Evolutionary conservation across 2,888 invertebrate genomes (phyloP), one percentile per base, ranked within the genome.

Genomic region (Drosophila neoperkinsi): DNA sequence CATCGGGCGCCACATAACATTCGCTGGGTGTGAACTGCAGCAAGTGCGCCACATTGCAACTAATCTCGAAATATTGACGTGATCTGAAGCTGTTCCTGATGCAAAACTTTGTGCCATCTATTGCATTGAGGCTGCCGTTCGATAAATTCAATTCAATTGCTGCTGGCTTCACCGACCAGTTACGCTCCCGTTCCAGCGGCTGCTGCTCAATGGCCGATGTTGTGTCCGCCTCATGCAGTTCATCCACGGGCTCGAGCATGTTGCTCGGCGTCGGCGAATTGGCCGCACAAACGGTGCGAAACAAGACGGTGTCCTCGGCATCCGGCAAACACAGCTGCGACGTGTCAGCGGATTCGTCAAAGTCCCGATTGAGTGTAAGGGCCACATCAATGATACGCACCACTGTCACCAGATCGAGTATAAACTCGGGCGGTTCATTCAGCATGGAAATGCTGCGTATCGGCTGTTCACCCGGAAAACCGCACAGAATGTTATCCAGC

Each of bases 301-400:
- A 93, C 0, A 93, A 68, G 2, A 93, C 89, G 0, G 93, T 92
- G 61, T 93, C 93, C 51, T 93, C 93, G 9, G 87, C 91, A 18
- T 93, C 93, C 0, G 92, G 90, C 49, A 92, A 82, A 28, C 88
- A 83, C 16, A 92, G 63, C n/a, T 91, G 87, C 4, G 91, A 85
- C 0, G 88, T 84, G 4, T 86, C 82, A 0, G 89, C 81, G 0
- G 93, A 91, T 56, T 93, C 93, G 53, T 93, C 88, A 38, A 91
- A 74, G 31, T 91, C 90, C 28, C 91, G 88, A 70, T 93, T 93
- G 0, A 93, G 77, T 1, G 93, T 93, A 4, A 93, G 74, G 0
- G 92, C 87, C 11, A 93, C 91, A 77, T 93, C 93, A 28, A 92
- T 85, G 11, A 91, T 90, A 6, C 90, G 90, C 36, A 93, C 82